A percentile compares a stretch with the other conserved stretches of the same genome.
These are phyloP conservation scores for Nesoenas mayeri DNA, from an alignment of 2,113 vertebrate species.

Conservation along the genomic window DNA sequence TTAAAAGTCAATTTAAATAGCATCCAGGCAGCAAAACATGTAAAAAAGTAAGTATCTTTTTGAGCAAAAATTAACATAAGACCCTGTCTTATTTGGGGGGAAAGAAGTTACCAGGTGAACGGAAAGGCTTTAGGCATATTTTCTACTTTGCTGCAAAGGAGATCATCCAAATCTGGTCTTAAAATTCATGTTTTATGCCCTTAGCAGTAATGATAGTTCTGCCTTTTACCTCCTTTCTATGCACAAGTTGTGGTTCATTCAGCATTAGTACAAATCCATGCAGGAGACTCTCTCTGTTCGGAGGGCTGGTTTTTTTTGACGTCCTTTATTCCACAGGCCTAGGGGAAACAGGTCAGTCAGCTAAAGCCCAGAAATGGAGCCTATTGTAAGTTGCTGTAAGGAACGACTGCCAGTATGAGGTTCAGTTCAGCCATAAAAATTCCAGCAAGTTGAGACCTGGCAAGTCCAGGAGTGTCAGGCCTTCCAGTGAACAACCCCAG, in stretches of 20 bases:
- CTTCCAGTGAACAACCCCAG: fast-evolving
- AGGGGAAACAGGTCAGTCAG: background rate
- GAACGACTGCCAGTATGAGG: background rate
- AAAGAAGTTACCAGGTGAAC: background rate
- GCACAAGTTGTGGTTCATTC: background rate
- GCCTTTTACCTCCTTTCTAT: background rate
- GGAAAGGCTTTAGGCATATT: background rate
- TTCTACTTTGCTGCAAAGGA: background rate
- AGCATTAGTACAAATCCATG: background rate
- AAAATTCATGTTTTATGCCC: background rate
- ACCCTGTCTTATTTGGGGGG: too few species aligned
- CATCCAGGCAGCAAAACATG: too few species aligned
- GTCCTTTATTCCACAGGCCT: background rate
- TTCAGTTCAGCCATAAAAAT: background rate
- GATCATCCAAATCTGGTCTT: background rate
- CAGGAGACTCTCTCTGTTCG: background rate
- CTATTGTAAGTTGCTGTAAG: background rate
- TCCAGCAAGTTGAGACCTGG: background rate
- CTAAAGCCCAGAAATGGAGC: background rate
- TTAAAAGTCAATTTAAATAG: too few species aligned
- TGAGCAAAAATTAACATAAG: too few species aligned
- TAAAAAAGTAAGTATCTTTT: too few species aligned
- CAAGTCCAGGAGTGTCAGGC: background rate
- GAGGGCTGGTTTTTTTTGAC: background rate
- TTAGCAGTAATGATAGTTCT: background rate